Base-by-base conservation (phyloP, 2,113 vertebrate genomes). In the Marcusenius ussheri region DNA sequence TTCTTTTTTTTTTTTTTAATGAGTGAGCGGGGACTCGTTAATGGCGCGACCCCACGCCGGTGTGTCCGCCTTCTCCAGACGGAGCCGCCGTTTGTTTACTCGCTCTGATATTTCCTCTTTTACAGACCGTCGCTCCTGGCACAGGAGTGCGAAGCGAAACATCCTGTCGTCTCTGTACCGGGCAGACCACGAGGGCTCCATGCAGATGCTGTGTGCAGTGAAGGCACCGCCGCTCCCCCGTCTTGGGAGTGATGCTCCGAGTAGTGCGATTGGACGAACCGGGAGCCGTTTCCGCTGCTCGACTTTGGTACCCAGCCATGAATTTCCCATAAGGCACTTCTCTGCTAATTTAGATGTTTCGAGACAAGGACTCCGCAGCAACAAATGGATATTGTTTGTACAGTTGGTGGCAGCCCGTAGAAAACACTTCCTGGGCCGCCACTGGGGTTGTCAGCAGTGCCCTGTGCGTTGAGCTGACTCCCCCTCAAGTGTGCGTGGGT, bases 81-180 rank as follows among this genome's bases (percentile, higher is more conserved):
- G 50, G 11, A 15, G 85, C 83, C 31, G 11, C n/a, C 83, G 80
- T 85, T 47, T 90, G 51, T 89, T 89, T 56, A 90, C 89, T 93
- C 27, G 91, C 89, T 93, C 92, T 94, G 94, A 94, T 95, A 95
- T 94, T 95, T 95, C n/a, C 95, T 93, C 94, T 56, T 84, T 45
- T 87, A 92, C 91, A 92, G 93, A 92, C 94, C 95, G 93, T 94
- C 95, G 95, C 93, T 31, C 91, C 89, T 58, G 93, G 92, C 91
- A 90, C 92, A 92, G 91, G 93, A 94, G 94, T 91, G 92, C 92
- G 91, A 95, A 94, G 95, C 92, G 95, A 94, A 95, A 95, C 94
- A 93, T 91, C 91, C 93, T 95, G 94, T 96, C 94, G 95, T 94
- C 95, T 94, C 93, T 45, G 92, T 94, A 95, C 95, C 95, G 93